Percentiles rank a stretch among this genome's conserved stretches.
Conservation (phyloP, 1,140 invertebrate species). For the Drosophila biarmipes region DNA sequence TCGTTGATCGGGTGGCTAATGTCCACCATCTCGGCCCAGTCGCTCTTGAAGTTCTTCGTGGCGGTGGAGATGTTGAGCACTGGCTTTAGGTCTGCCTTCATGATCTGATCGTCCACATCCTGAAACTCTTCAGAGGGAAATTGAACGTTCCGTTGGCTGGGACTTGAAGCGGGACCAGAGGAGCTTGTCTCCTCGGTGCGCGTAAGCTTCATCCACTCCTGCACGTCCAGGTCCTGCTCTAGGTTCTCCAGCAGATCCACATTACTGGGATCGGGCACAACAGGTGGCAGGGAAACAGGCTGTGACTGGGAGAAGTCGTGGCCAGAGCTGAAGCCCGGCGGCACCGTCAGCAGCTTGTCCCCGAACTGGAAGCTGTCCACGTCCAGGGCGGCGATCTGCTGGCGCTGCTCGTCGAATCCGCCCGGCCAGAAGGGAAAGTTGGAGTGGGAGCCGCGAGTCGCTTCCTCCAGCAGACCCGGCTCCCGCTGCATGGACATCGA, state of each 20-base stretch:
- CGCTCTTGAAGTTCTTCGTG: constrained; percentile 84
- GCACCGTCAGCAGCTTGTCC: constrained; percentile 86
- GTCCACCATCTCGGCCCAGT: constrained; percentile 96
- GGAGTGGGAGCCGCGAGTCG: constrained; percentile 88
- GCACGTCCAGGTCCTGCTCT: constrained; percentile 75
- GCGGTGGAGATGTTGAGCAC: constrained; percentile 86
- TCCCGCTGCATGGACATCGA: constrained; percentile 90
- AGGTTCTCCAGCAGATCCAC: constrained; percentile 73
- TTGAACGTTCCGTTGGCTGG: not conserved
- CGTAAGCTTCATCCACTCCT: constrained; percentile 74
- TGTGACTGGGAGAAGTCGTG: constrained; percentile 84
- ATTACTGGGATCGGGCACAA: constrained; percentile 20
- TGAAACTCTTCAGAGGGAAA: constrained; percentile 57
- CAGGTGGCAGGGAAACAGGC: not conserved
- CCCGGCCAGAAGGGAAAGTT: constrained; percentile 93
- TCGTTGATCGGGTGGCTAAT: constrained; percentile 91
- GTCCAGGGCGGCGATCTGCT: constrained; percentile 67
- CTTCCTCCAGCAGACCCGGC: constrained; percentile 86
- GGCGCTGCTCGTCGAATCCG: constrained; percentile 88
- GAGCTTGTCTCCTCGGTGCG: constrained; percentile 23
- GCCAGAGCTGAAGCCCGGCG: constrained; percentile 88
- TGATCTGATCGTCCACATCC: constrained; percentile 78
- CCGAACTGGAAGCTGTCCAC: constrained; percentile 85
- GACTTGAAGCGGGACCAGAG: not conserved
- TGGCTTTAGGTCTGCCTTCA: constrained; percentile 84